phyloP scores from a whole-genome alignment of 2,113 vertebrate species.

The Fulmarus glacialis region DNA sequence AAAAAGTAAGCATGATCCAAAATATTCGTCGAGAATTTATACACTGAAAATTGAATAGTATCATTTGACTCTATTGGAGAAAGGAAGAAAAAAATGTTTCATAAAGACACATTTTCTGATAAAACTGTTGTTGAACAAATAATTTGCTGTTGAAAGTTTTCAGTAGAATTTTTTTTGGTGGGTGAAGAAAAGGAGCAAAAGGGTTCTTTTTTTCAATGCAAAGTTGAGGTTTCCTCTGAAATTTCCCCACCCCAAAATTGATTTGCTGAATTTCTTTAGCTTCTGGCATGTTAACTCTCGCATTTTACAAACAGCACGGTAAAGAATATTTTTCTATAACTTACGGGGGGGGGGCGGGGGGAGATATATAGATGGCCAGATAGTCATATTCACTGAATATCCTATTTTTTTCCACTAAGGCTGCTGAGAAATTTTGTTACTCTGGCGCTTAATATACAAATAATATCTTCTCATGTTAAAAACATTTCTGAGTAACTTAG shows the following conservation, averaged over 20 bases:
- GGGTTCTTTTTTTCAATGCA: background rate
- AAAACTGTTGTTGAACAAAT: background rate
- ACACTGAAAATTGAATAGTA: background rate
- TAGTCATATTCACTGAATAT: background rate
- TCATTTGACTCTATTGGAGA: background rate
- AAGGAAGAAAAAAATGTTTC: background rate
- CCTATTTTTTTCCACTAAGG: background rate
- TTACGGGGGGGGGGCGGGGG: fast-evolving
- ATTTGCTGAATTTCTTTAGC: background rate
- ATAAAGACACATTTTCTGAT: background rate
- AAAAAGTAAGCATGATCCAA: background rate
- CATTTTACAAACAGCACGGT: background rate
- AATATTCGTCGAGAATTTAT: background rate
- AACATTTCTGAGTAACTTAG: background rate
- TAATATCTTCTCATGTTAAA: background rate
- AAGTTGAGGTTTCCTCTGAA: background rate
- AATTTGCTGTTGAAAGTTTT: background rate
- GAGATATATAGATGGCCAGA: background rate
- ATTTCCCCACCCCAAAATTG: background rate
- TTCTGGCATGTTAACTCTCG: background rate
- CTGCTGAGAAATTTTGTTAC: background rate
- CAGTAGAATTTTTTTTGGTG: background rate
- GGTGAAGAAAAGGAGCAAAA: background rate
- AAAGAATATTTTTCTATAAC: background rate
- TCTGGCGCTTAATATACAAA: background rate